Evolutionary conservation across 2,888 invertebrate species (phyloP).

Genomic region (Pollenia amentaria): DNA sequence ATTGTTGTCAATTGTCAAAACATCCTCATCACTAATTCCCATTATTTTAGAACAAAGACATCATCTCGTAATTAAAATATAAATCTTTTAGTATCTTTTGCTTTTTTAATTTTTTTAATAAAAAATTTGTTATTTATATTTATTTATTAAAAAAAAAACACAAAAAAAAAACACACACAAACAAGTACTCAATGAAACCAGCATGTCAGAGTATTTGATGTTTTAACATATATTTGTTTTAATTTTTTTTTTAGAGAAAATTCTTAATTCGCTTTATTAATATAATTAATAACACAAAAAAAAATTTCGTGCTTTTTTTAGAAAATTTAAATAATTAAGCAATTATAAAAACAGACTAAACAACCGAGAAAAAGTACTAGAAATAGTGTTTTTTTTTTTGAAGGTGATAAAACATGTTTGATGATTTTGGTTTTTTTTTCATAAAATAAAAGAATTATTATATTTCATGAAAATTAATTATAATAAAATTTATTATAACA

Average conservation of each 20-base stretch:
- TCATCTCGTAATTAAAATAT: not conserved
- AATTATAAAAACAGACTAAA: no score
- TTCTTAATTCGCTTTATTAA: not conserved
- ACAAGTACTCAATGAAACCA: not conserved
- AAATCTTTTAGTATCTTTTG: not conserved
- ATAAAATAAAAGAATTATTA: no score
- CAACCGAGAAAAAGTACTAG: not conserved
- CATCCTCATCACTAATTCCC: slow-evolving; percentile 5
- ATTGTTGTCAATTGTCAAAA: slow-evolving; percentile 8
- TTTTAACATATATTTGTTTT: not conserved
- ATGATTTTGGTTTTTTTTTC: no score
- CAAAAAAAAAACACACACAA: not conserved
- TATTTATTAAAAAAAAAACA: not conserved
- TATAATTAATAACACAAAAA: slow-evolving; percentile 17
- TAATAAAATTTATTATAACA: no score
- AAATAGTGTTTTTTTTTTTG: no score
- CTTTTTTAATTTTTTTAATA: slow-evolving; percentile 10
- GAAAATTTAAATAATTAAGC: no score
- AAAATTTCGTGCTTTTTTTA: no score
- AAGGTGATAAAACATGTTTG: not conserved
- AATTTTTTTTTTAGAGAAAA: slow-evolving; percentile 3
- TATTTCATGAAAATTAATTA: no score
- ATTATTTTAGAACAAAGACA: not conserved
- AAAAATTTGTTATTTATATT: not conserved
- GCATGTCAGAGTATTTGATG: not conserved